Percentiles rank a stretch among this genome's conserved stretches.
phyloP scores from a whole-genome alignment of 2,113 vertebrate species.

The Laterallus jamaicensis region DNA sequence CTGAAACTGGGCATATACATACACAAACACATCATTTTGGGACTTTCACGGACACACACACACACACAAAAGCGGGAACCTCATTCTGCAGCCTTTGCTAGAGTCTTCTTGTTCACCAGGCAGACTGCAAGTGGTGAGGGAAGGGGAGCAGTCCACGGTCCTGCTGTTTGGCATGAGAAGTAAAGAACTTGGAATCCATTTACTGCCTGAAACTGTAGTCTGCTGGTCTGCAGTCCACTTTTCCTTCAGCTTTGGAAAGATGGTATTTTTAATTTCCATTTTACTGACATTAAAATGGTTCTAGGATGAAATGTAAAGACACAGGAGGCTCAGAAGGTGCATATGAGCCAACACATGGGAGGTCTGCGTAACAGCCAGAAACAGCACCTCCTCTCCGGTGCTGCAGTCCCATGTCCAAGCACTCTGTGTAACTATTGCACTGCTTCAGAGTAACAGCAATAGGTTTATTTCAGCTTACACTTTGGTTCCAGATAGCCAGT shows the following conservation, averaged over 20 bases:
- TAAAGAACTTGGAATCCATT: neutral
- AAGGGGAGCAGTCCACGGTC: neutral
- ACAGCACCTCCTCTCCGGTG: neutral
- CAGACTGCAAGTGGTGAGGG: neutral
- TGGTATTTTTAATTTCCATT: neutral
- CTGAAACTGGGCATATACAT: neutral
- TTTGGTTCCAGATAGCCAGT: neutral
- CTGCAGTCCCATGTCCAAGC: neutral
- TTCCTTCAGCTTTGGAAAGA: neutral
- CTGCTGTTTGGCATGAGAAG: neutral
- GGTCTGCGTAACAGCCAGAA: neutral
- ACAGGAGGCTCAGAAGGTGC: neutral
- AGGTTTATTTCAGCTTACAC: neutral
- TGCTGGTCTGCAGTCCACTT: neutral
- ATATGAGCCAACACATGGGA: neutral
- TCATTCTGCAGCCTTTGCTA: neutral
- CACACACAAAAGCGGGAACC: neutral
- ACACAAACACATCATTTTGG: neutral
- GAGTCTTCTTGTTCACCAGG: neutral
- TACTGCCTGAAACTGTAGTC: neutral
- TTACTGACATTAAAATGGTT: neutral
- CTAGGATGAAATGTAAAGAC: neutral
- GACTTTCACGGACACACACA: neutral
- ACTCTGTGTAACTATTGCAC: neutral
- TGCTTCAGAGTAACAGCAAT: neutral